Conservation (phyloP, 2,113 vertebrate genomes). For the Phyllopteryx taeniolatus region DNA sequence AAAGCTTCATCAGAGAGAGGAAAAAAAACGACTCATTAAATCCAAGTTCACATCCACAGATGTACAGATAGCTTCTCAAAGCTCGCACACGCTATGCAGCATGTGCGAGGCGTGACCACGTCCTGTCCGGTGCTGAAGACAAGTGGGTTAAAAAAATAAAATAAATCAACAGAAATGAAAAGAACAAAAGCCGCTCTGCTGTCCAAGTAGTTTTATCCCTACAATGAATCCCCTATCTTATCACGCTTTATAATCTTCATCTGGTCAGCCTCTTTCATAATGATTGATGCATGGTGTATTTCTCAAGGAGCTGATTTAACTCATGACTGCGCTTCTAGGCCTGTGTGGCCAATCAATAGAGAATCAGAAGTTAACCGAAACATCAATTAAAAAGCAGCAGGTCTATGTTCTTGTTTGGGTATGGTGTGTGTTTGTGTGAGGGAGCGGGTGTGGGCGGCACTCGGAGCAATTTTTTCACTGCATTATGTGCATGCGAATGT, state of each 20-base stretch:
- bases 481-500: constrained; percentile 35
- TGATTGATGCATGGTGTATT: constrained; percentile 39
- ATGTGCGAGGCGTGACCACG: constrained; percentile 62
- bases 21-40: constrained; percentile 73
- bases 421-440: constrained; percentile 30
- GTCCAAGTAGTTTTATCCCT: constrained; percentile 73
- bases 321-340: constrained; percentile 46
- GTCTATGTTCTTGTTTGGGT: constrained; percentile 34
- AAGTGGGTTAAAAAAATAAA: constrained; percentile 32
- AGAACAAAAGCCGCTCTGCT: constrained; percentile 66
- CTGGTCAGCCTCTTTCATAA: constrained; percentile 59
- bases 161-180: constrained; percentile 64
- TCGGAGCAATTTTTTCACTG: constrained; percentile 54
- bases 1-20: constrained; percentile 97
- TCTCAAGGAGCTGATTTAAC: constrained; percentile 45
- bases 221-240: constrained; percentile 45
- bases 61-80: constrained; percentile 81
- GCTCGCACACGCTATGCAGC: constrained; percentile 61
- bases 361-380: constrained; percentile 61
- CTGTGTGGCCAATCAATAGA: constrained; percentile 64
- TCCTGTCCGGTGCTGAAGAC: constrained; percentile 57
- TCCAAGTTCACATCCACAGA: constrained; percentile 95
- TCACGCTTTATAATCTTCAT: constrained; percentile 64
- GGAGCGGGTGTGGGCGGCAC: constrained; percentile 49
- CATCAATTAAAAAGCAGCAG: constrained; percentile 67